Evolutionary conservation across 2,797 vertebrate genomes (phyloP), one percentile per base, ranked within the genome.

Genomic region (Melanotaenia nigrans): DNA sequence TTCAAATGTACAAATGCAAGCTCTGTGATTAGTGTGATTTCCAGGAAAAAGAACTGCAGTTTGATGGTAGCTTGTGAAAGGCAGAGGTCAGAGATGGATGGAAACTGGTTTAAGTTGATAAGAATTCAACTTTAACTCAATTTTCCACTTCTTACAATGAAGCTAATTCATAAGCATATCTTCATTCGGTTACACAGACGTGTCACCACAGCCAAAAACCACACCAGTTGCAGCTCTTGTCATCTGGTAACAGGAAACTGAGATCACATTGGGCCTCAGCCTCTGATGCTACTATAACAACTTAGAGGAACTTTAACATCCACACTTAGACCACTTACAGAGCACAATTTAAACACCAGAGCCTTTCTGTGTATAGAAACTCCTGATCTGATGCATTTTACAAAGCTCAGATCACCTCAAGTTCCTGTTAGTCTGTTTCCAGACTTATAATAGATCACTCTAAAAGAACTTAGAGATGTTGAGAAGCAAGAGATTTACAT

Each of bases 171-270:
- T 20, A 25, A 55, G 53, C 53, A 5, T 5, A 13, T 55, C 24
- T 55, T 47, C 28, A 55, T 55, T 13, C 0, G 2, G 28, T 25
- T 14, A 30, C 13, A 28, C 42, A 14, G 25, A 64, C 33, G 20
- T 49, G 42, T 49, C 61, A 63, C 40, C 24, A 55, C 12, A 67
- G 38, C 20, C 11, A 24, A 53, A 53, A 53, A 25, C 51, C 51
- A 53, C 51, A 53, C 51, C 9, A 5, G 51, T 24, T 53, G 49
- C 49, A 32, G 13, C 38, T 51, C 20, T 38, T 51, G 30, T 35
- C 30, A 51, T 65, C 16, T 54, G 30, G 6, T 12, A 55, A 55
- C 24, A 55, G 53, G 53, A 55, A 55, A 16, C 53, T 25, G 24
- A 28, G 3, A 12, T 9, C 22, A 53, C 22, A 9, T 9, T 22